Evolutionary conservation across 1,140 invertebrate species (phyloP).

Genomic region (Drosophila mauritiana): DNA sequence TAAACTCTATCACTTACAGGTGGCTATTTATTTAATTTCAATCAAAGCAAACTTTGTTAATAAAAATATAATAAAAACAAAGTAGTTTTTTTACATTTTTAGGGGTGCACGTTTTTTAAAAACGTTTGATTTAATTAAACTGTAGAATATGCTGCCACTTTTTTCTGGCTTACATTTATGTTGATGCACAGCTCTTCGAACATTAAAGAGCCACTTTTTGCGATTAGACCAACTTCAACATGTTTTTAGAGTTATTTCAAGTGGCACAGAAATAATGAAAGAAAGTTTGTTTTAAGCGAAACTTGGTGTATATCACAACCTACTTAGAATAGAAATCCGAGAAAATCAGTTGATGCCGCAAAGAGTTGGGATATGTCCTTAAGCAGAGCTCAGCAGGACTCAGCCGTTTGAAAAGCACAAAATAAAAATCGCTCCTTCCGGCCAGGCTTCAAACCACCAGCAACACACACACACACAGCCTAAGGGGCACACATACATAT

Average conservation of each 20-base stretch:
- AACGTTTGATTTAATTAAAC: too few species aligned
- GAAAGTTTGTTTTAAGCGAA: slow-evolving; percentile 1
- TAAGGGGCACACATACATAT: slow-evolving; percentile 5
- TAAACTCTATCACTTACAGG: too few species aligned
- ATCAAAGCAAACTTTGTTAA: too few species aligned
- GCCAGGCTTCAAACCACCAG: slow-evolving; percentile 7
- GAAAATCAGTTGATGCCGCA: slow-evolving; percentile 33
- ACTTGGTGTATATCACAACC: neutral
- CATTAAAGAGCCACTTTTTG: neutral
- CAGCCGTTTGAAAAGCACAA: slow-evolving; percentile 5
- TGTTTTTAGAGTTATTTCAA: too few species aligned
- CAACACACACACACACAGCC: slow-evolving; percentile 18
- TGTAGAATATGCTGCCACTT: too few species aligned
- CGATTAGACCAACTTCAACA: neutral
- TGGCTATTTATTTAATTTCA: too few species aligned
- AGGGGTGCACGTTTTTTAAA: too few species aligned
- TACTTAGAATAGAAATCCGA: slow-evolving; percentile 13
- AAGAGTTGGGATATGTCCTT: slow-evolving; percentile 37
- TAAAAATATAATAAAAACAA: too few species aligned
- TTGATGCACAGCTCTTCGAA: neutral
- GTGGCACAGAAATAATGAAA: too few species aligned
- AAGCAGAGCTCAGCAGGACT: slow-evolving; percentile 38
- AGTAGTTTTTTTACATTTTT: too few species aligned
- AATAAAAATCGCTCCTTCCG: slow-evolving; percentile 2
- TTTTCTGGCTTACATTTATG: neutral